A percentile compares a stretch with the other conserved stretches of the same genome.
These are phyloP conservation scores for Dione vanillae DNA, from an alignment of 2,888 invertebrate species.

Conservation along the genomic window DNA sequence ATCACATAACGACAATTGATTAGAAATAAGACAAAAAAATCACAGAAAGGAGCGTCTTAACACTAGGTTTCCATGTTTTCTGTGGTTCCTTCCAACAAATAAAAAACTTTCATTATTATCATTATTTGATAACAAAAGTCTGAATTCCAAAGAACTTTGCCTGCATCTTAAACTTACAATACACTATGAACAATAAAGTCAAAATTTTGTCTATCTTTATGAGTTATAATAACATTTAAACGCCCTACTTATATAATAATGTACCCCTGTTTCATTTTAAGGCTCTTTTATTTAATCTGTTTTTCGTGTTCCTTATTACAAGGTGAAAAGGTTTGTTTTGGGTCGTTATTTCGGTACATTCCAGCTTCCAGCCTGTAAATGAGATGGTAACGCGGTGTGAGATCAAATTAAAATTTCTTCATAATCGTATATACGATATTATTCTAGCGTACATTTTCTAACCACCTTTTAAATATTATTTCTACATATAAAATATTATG, in stretches of 20 bases:
- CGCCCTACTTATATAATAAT: conserved; percentile 41
- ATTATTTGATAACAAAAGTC: conserved; percentile 13
- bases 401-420: conserved; percentile 44
- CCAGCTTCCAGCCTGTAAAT: conserved; percentile 35
- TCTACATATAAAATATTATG: conserved; percentile 15
- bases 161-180: conserved; percentile 22
- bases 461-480: conserved; percentile 26
- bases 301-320: background rate
- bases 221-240: conserved; percentile 37
- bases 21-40: background rate
- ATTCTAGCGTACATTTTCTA: conserved; percentile 28
- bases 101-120: conserved; percentile 11
- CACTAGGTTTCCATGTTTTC: no score
- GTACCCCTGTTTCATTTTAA: conserved; percentile 39
- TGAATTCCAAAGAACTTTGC: background rate
- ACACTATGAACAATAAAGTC: conserved; percentile 24
- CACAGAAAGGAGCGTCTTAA: no score
- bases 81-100: background rate
- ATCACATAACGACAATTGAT: background rate
- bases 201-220: conserved; percentile 15
- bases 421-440: conserved; percentile 37
- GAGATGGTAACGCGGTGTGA: conserved; percentile 39
- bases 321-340: background rate
- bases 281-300: conserved; percentile 19
- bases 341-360: background rate